Evolutionary conservation across 1,140 invertebrate species (phyloP), one percentile per base, ranked within the genome.

Genomic region (Probaryconus sp.): DNA sequence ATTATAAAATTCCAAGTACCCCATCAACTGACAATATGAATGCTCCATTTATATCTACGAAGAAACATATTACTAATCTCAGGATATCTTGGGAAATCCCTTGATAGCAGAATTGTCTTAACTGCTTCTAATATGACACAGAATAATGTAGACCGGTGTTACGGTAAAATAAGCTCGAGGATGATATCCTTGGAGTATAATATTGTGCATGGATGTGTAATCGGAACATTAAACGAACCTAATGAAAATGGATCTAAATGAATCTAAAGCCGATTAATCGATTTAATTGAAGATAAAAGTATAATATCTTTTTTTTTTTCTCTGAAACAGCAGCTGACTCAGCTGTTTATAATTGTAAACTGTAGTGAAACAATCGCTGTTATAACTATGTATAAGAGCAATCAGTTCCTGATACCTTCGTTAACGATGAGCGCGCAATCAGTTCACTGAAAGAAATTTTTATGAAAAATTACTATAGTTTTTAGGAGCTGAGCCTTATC

Each of bases 1-100:
- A n/a, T n/a, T n/a, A n/a, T n/a, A n/a, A n/a, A n/a, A n/a, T n/a
- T n/a, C n/a, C n/a, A n/a, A n/a, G n/a, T n/a, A n/a, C n/a, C n/a
- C n/a, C n/a, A n/a, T n/a, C n/a, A n/a, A n/a, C n/a, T n/a, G n/a
- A n/a, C n/a, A n/a, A n/a, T n/a, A n/a, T n/a, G n/a, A n/a, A n/a
- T n/a, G n/a, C n/a, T n/a, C n/a, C n/a, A n/a, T n/a, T n/a, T n/a
- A n/a, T n/a, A n/a, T n/a, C n/a, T n/a, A 45, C 26, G 18, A 24
- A 10, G n/a, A 6, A 43, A 37, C 10, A 14, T 21, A 24, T 2
- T 14, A 33, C 53, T 58, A 58, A 58, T 60, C 47, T 47, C 43
- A 50, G 58, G 45, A 50, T 50, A 61, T 61, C 45, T 40, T 5
- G n/a, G 58, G 24, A 61, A 61, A 50, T 48, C 38, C 45, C n/a